These are phyloP conservation scores for Acrossocheilus fasciatus DNA, from an alignment of 2,797 vertebrate genomes.

Conservation along the genomic window DNA sequence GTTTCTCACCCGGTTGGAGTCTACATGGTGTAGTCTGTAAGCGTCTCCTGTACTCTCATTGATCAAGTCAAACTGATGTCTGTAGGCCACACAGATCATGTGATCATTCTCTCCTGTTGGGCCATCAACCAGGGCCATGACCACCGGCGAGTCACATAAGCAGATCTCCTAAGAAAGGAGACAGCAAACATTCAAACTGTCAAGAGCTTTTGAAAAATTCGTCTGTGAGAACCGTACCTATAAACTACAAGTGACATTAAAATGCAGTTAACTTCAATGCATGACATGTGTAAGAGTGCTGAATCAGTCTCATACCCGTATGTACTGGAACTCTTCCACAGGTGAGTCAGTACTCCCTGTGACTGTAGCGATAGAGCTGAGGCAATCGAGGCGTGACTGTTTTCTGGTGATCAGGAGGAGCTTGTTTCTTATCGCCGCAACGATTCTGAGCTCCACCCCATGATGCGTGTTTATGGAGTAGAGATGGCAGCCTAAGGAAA, in stretches of 20 bases:
- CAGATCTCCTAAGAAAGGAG: constrained; percentile 90
- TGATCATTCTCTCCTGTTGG: constrained; percentile 95
- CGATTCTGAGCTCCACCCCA: constrained; percentile 88
- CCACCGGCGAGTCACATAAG: constrained; percentile 89
- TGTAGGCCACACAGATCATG: constrained; percentile 97
- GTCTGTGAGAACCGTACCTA: neutral
- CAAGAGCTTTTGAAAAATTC: neutral
- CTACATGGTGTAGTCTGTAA: constrained; percentile 91
- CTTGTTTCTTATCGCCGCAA: constrained; percentile 95
- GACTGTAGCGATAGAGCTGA: constrained; percentile 67
- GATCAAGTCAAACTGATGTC: constrained; percentile 96
- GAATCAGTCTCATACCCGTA: constrained; percentile 78
- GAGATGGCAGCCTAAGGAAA: constrained; percentile 91
- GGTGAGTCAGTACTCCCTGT: constrained; percentile 82
- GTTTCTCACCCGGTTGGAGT: constrained; percentile 89
- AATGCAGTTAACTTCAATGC: neutral
- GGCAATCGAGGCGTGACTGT: constrained; percentile 74
- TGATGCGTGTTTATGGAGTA: constrained; percentile 98
- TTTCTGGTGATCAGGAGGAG: constrained; percentile 96
- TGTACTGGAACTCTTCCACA: constrained; percentile 98
- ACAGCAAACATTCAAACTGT: neutral
- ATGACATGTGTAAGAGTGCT: neutral
- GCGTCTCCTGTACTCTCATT: constrained; percentile 97
- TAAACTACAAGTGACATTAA: neutral
- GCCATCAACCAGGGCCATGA: constrained; percentile 95